phyloP scores from a whole-genome alignment of 2,113 vertebrate genomes.

The Scalopus aquaticus region DNA sequence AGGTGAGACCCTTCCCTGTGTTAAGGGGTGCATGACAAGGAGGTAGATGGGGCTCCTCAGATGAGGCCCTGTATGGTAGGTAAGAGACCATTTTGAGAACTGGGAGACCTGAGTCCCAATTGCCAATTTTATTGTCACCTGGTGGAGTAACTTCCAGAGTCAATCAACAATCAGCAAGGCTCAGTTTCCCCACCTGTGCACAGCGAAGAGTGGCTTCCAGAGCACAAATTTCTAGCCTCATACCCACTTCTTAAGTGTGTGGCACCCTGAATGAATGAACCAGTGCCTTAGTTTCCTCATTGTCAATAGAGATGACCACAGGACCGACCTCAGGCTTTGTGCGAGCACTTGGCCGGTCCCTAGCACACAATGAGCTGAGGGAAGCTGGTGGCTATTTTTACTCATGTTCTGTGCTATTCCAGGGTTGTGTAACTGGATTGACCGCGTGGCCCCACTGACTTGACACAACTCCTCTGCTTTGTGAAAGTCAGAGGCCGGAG shows the following conservation, averaged over 20 bases:
- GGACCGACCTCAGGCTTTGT: background rate
- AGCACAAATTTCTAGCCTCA: background rate
- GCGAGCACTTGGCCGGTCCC: background rate
- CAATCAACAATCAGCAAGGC: background rate
- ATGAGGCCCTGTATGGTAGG: background rate
- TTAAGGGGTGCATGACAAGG: background rate
- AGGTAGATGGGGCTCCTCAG: background rate
- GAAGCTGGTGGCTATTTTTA: constrained; percentile 44
- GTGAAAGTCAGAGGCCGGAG: background rate
- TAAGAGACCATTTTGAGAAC: background rate
- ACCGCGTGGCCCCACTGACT: background rate
- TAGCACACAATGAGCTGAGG: background rate
- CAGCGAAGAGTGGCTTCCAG: background rate
- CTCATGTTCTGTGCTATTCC: background rate
- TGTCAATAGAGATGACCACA: background rate
- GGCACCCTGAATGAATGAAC: background rate
- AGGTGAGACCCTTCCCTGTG: background rate
- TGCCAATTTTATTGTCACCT: background rate
- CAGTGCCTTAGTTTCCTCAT: background rate
- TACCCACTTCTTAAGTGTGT: background rate
- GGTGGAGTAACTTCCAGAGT: background rate
- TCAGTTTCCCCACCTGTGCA: background rate
- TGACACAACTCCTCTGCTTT: background rate
- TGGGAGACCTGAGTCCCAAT: background rate
- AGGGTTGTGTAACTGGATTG: constrained; percentile 2